Evolutionary conservation across 2,113 vertebrate species (phyloP).

Genomic region (Phyllostomus hastatus): DNA sequence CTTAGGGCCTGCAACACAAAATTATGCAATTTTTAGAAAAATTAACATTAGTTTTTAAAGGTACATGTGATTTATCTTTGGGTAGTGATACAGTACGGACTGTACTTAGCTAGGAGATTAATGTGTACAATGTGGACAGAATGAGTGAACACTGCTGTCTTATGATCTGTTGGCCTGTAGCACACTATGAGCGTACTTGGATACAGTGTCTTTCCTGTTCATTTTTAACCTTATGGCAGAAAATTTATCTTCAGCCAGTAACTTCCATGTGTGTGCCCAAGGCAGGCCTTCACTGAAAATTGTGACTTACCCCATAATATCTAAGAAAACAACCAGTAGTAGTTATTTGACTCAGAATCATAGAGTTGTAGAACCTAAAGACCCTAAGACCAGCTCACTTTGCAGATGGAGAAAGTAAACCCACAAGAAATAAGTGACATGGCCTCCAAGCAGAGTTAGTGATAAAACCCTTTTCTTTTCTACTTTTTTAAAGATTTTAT

Average conservation of each 20-base stretch:
- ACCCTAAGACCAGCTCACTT: neutral
- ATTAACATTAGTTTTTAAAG: neutral
- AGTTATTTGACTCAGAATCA: constrained; percentile 13
- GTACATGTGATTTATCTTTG: constrained; percentile 21
- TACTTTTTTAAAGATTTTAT: too few species aligned
- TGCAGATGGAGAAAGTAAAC: constrained; percentile 5
- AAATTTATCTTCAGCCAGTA: constrained; percentile 11
- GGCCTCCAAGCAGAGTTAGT: neutral
- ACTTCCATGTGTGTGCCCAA: neutral
- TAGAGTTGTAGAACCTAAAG: neutral
- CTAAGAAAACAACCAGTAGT: neutral
- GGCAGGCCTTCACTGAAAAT: neutral
- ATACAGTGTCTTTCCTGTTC: constrained; percentile 38
- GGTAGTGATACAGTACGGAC: neutral
- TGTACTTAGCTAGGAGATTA: neutral
- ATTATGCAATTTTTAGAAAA: neutral
- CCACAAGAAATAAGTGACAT: neutral
- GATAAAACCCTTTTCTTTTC: neutral
- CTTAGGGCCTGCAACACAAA: neutral
- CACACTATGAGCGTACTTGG: neutral
- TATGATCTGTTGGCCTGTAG: neutral
- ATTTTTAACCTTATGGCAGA: neutral
- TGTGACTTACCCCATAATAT: neutral
- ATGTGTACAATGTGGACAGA: neutral
- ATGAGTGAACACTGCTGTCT: neutral